Percentiles rank a stretch among this genome's conserved stretches.
Evolutionary conservation across 2,113 vertebrate species (phyloP).

Genomic region (Felis catus): DNA sequence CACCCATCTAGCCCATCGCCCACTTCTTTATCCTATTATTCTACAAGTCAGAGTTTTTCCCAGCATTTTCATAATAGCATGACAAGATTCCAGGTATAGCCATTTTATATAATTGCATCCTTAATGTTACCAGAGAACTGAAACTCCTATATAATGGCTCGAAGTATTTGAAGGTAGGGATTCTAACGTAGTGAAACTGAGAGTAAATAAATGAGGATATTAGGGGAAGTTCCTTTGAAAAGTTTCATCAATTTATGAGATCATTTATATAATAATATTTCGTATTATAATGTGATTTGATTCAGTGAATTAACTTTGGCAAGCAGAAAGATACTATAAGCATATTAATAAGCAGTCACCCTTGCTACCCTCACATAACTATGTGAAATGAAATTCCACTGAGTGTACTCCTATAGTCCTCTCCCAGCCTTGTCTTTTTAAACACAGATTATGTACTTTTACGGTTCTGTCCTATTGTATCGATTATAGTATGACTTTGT

Average conservation of each 20-base stretch:
- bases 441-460: not conserved
- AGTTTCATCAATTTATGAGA: constrained; percentile 12
- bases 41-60: not conserved
- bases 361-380: not conserved
- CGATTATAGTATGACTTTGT: not conserved
- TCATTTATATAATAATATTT: constrained; percentile 8
- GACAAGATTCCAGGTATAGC: not conserved
- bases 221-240: not conserved
- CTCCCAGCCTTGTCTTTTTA: not conserved
- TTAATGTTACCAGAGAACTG: not conserved
- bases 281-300: not conserved
- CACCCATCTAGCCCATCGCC: no score
- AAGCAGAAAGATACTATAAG: not conserved
- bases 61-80: not conserved
- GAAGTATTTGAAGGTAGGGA: not conserved
- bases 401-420: not conserved
- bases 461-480: not conserved
- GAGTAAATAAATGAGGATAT: constrained; percentile 36
- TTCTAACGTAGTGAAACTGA: not conserved
- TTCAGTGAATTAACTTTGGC: not conserved
- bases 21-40: not conserved
- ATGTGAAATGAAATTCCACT: not conserved
- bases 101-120: not conserved
- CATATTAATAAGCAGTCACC: not conserved
- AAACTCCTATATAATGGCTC: not conserved